These are phyloP conservation scores for Plutella xylostella DNA, from an alignment of 2,888 invertebrate species.

Conservation along the genomic window DNA sequence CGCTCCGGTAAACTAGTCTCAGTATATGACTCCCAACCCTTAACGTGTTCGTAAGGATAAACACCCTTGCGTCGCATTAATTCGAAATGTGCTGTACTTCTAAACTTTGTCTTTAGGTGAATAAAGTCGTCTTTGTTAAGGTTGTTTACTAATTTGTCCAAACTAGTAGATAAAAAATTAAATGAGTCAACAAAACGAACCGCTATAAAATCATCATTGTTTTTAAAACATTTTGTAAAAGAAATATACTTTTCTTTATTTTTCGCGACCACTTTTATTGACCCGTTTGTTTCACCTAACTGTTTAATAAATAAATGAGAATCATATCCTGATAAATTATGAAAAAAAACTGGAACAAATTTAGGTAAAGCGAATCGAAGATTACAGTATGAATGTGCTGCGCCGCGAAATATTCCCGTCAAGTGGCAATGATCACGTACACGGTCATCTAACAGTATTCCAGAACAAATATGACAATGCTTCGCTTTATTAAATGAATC, in stretches of 20 bases:
- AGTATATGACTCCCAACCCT: conserved; percentile 10
- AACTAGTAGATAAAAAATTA: conserved; percentile 2
- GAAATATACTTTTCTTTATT: conserved; percentile 11
- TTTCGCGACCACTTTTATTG: conserved; percentile 17
- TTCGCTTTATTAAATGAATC: conserved; percentile 7
- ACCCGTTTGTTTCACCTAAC: conserved; percentile 12
- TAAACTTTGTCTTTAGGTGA: conserved; percentile 6
- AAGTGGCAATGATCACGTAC: conserved; percentile 16
- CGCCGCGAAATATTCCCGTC: conserved; percentile 14
- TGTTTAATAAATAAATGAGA: conserved; percentile 19
- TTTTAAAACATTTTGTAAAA: conserved; percentile 7
- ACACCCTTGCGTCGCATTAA: conserved; percentile 13
- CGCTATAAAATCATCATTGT: conserved; percentile 1
- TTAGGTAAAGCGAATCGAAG: conserved; percentile 14
- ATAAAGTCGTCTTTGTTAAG: conserved; percentile 8
- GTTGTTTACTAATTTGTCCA: not conserved
- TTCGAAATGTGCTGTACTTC: not conserved
- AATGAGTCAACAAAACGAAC: conserved; percentile 14
- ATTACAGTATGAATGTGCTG: conserved; percentile 17
- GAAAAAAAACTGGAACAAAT: conserved; percentile 21
- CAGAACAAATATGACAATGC: conserved; percentile 8
- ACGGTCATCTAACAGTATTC: conserved; percentile 11
- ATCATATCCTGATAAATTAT: conserved; percentile 21
- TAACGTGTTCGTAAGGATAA: conserved; percentile 20
- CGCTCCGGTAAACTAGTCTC: conserved; percentile 14